phyloP scores from a whole-genome alignment of 2,888 invertebrate genomes.

The Caenorhabditis angaria region DNA sequence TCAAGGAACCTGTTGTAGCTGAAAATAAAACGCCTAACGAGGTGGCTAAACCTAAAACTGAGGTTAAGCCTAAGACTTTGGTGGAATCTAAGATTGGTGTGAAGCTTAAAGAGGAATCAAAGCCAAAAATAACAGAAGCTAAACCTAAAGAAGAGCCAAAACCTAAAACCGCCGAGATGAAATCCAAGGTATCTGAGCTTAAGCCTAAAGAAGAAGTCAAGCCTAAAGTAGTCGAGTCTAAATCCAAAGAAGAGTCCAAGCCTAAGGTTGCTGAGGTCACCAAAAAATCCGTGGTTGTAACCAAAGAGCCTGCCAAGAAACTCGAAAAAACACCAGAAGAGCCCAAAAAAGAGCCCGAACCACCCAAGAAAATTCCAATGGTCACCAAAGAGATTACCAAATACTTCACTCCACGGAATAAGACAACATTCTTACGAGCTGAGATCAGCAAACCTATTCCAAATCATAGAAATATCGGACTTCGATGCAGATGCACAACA shows the following conservation, averaged over 20 bases:
- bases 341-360: background rate
- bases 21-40: background rate
- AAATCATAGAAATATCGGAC: background rate
- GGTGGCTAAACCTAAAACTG: no score
- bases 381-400: background rate
- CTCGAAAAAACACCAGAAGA: constrained; percentile 5
- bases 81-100: no score
- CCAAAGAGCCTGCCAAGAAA: no score
- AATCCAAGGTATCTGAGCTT: background rate
- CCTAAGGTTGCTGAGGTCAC: background rate
- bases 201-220: constrained; percentile 2
- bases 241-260: background rate
- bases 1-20: background rate
- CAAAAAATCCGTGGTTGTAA: background rate
- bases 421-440: background rate
- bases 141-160: constrained; percentile 7
- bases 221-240: background rate
- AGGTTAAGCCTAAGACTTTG: no score
- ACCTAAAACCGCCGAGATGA: constrained; percentile 4
- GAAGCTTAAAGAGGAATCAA: background rate
- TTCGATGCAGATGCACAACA: constrained; percentile 17
- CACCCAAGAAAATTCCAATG: background rate
- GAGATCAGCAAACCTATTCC: background rate
- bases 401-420: background rate
- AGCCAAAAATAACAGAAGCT: background rate